Evolutionary conservation across 2,797 vertebrate genomes (phyloP).

Genomic region (Anguilla anguilla): DNA sequence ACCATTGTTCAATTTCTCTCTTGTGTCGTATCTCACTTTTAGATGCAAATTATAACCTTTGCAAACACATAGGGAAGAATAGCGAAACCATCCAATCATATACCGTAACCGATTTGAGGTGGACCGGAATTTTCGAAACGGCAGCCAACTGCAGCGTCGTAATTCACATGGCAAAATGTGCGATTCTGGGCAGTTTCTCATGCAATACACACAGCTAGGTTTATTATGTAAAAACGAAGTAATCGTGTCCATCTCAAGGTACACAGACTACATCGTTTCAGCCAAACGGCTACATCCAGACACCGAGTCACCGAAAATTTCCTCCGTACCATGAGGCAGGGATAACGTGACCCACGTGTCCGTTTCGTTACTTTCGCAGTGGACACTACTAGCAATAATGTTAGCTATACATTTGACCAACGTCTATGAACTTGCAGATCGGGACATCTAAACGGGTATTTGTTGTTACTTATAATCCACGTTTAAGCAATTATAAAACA

Average conservation of each 20-base stretch:
- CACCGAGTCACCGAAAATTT: neutral
- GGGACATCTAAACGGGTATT: neutral
- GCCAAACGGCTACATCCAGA: neutral
- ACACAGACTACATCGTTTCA: neutral
- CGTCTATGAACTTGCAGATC: neutral
- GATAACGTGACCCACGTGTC: conserved; percentile 12
- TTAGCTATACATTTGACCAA: neutral
- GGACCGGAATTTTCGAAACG: too few species aligned
- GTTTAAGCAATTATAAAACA: neutral
- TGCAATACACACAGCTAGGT: too few species aligned
- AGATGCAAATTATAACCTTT: too few species aligned
- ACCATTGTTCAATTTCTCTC: too few species aligned
- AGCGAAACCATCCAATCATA: too few species aligned
- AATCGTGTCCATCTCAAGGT: neutral
- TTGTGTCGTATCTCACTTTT: too few species aligned
- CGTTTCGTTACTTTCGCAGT: neutral
- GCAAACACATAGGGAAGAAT: too few species aligned
- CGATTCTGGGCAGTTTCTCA: too few species aligned
- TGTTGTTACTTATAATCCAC: neutral
- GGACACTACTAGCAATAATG: neutral
- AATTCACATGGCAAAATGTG: too few species aligned
- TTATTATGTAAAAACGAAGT: neutral
- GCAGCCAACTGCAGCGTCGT: too few species aligned
- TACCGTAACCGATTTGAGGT: too few species aligned
- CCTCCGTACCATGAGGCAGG: conserved; percentile 1